Base-by-base conservation (phyloP, 1,140 invertebrate genomes). In the Polyergus mexicanus region DNA sequence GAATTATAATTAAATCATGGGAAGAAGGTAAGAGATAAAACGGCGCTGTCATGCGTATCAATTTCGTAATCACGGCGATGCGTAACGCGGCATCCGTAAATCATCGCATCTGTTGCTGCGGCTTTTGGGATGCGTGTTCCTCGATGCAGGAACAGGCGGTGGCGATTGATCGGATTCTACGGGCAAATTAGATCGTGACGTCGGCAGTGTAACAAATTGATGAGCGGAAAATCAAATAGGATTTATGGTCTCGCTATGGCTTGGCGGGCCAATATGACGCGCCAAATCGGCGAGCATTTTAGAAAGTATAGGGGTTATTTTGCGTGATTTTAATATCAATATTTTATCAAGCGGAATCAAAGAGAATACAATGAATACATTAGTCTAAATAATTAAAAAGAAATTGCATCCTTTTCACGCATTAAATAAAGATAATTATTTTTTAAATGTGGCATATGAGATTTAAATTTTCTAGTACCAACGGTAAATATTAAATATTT, bases 151-250 rank as follows among this genome's bases (percentile, higher is more conserved):
- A 44, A 25, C 51, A 74, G 66, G 25, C 75, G 62, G 58, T 44
- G 41, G 58, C 41, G 62, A 71, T 63, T 32, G 38, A 47, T 60
- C 54, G 35, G 58, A 72, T 72, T 83, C 68, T 83, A 78, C 74
- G 74, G 58, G 71, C 86, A 86, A 92, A 92, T 92, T 88, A 92
- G 84, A 91, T 92, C 86, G 72, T 83, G 85, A 89, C 88, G 88
- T 91, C 90, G 88, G 72, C 83, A 89, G 83, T 90, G 71, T 89
- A 92, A 92, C 87, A 90, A 92, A 92, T 91, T 91, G 91, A 90
- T 86, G 85, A 68, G 63, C 84, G 84, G 88, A 91, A 92, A 92
- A 91, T 92, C 87, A 89, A 88, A 90, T 85, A 54, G 69, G 86
- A 92, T 92, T 92, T 88, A 92, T 91, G 77, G 88, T 76, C 63